These are phyloP conservation scores for Nansenia antarctica DNA, from an alignment of 2,113 vertebrate genomes.

Conservation along the genomic window DNA sequence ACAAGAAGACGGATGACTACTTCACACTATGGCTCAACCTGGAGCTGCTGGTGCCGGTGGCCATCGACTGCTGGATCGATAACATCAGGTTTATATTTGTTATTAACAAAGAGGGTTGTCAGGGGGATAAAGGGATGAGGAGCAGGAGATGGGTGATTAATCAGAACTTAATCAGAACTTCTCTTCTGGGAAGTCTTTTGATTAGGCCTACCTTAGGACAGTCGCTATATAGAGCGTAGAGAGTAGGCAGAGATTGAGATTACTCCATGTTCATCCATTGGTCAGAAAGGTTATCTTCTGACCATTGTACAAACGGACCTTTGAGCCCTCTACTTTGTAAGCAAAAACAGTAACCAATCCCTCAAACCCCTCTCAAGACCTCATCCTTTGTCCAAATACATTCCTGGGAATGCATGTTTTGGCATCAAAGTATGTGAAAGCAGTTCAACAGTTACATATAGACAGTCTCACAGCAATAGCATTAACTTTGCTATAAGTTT, in stretches of 20 bases:
- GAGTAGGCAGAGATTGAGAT: too few relatives aligned
- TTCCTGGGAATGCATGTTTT: too few relatives aligned
- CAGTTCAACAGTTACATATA: not conserved
- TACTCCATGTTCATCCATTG: too few relatives aligned
- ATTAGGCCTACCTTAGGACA: not conserved
- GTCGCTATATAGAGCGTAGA: too few relatives aligned
- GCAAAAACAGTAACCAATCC: too few relatives aligned
- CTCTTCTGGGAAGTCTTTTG: too few relatives aligned
- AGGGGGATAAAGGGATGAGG: not conserved
- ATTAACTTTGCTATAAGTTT: too few relatives aligned
- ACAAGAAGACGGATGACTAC: constrained; percentile 89
- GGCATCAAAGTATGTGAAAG: too few relatives aligned
- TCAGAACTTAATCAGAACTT: not conserved
- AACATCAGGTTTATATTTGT: constrained; percentile 86
- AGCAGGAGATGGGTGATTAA: not conserved
- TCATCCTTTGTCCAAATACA: too few relatives aligned
- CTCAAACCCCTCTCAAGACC: too few relatives aligned
- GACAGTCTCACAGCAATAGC: not conserved
- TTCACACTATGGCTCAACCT: constrained; percentile 98
- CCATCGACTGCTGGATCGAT: constrained; percentile 99
- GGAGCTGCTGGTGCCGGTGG: constrained; percentile 89
- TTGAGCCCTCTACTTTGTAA: constrained; percentile 10
- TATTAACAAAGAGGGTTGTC: too few relatives aligned
- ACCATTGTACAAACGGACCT: constrained; percentile 15
- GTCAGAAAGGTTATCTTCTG: not conserved